Conservation (phyloP, 2,888 invertebrate species). For the Rutpela maculata region DNA sequence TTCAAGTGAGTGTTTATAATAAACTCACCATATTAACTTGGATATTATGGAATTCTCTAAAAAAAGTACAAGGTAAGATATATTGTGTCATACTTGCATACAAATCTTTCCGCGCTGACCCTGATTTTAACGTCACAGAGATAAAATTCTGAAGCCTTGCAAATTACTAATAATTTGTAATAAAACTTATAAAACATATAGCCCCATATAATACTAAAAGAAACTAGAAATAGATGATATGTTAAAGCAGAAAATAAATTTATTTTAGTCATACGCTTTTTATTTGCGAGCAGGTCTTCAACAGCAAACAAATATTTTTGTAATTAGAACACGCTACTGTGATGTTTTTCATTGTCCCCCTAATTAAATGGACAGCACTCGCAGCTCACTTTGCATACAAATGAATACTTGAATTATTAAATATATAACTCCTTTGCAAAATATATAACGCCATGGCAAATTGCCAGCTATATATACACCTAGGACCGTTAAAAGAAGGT, state of each 20-base stretch:
- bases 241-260: background rate
- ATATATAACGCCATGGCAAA: background rate
- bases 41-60: no score
- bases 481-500: background rate
- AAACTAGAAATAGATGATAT: background rate
- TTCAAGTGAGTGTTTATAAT: no score
- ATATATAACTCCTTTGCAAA: background rate
- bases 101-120: no score
- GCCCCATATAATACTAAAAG: background rate
- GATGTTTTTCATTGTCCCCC: background rate
- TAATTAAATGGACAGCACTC: background rate
- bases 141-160: no score
- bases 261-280: background rate
- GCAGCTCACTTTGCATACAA: background rate
- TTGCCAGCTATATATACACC: background rate
- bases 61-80: no score
- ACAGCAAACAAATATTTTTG: background rate
- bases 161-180: no score
- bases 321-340: background rate
- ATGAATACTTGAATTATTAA: background rate
- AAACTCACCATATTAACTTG: no score
- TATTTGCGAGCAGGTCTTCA: background rate
- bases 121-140: no score
- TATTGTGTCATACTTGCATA: no score
- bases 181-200: background rate